These are phyloP conservation scores for Cecidostiba fungosa DNA, from an alignment of 2,888 invertebrate species.

Conservation along the genomic window DNA sequence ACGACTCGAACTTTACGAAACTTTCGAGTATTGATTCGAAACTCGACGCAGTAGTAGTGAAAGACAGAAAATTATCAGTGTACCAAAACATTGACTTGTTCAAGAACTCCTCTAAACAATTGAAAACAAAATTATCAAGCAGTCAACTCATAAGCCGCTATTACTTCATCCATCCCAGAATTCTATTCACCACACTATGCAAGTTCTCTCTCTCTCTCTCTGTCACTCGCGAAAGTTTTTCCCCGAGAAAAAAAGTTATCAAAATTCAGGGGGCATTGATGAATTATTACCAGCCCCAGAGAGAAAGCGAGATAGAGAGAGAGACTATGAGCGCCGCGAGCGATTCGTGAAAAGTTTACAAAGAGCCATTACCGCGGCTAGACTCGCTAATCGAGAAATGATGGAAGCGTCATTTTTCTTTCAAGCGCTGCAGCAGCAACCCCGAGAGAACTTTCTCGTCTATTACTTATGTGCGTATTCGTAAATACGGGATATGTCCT, in stretches of 20 bases:
- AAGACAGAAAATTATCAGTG: background rate
- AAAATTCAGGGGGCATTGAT: conserved; percentile 59
- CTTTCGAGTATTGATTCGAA: conserved; percentile 17
- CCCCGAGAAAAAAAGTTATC: conserved; percentile 52
- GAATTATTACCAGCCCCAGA: conserved; percentile 43
- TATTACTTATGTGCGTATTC: conserved; percentile 24
- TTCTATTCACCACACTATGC: conserved; percentile 35
- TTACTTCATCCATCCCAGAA: conserved; percentile 9
- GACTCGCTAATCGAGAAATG: conserved; percentile 53
- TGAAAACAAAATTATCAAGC: background rate
- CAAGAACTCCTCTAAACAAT: background rate
- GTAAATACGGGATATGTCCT: background rate
- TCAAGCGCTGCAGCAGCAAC: background rate
- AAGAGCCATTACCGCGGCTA: conserved; percentile 50
- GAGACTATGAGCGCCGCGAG: background rate
- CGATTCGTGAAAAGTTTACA: conserved; percentile 38
- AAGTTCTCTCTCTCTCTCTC: background rate
- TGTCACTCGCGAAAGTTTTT: conserved; percentile 38
- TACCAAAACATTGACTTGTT: background rate
- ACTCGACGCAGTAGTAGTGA: background rate
- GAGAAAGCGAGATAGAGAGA: background rate
- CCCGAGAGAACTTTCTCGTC: background rate
- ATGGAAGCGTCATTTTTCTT: conserved; percentile 56
- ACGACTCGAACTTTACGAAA: conserved; percentile 10
- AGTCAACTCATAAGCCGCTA: background rate